phyloP scores from a whole-genome alignment of 2,797 vertebrate genomes.

The Heteromormyrus szaboi region DNA sequence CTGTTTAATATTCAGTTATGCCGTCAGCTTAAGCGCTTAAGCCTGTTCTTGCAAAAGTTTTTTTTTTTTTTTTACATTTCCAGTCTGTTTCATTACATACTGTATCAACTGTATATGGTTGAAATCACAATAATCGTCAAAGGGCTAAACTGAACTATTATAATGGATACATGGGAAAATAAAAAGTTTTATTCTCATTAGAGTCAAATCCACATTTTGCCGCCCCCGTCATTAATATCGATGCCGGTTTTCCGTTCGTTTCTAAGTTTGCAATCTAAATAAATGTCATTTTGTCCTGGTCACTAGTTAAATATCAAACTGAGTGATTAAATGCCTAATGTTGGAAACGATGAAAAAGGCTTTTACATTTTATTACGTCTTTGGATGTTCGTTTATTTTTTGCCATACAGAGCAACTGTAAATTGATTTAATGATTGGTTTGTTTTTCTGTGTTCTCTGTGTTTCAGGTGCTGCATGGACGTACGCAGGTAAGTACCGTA shows the following conservation, averaged over 20 bases:
- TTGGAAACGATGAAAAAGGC: not conserved
- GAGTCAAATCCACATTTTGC: not conserved
- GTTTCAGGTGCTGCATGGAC: conserved; percentile 61
- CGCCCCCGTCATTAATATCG: not conserved
- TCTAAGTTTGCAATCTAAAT: not conserved
- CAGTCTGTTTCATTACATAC: not conserved
- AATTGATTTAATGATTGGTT: not conserved
- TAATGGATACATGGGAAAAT: not conserved
- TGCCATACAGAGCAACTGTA: not conserved
- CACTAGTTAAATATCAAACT: not conserved
- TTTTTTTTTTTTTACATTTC: not conserved
- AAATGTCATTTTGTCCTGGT: not conserved
- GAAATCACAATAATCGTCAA: not conserved
- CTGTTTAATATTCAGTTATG: not conserved
- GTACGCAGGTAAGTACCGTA: conserved; percentile 57
- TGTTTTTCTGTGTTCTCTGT: conserved; percentile 31
- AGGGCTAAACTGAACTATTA: not conserved
- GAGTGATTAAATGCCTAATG: not conserved
- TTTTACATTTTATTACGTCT: not conserved
- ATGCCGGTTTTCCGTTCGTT: not conserved
- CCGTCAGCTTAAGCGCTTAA: not conserved
- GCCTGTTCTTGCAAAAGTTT: not conserved
- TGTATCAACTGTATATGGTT: not conserved
- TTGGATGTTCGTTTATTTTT: not conserved
- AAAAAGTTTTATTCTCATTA: not conserved